Evolutionary conservation across 2,888 invertebrate species (phyloP).

Genomic region (Athrips mouffetella): DNA sequence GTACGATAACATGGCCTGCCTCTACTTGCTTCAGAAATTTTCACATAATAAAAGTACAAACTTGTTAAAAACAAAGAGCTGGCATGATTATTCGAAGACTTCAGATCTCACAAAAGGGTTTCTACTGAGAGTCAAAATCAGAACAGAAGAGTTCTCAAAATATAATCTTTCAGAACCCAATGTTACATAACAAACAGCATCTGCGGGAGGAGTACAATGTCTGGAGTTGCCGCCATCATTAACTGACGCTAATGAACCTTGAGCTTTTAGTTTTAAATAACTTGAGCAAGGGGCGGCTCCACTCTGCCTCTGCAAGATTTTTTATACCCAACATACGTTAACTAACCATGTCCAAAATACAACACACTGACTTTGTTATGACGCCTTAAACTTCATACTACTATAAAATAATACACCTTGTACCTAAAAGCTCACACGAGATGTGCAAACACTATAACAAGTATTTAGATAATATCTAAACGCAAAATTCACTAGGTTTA

Average conservation of each 20-base stretch:
- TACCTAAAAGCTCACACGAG: constrained; percentile 27
- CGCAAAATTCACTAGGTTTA: constrained; percentile 31
- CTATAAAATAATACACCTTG: constrained; percentile 21
- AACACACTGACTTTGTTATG: constrained; percentile 56
- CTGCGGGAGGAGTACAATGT: constrained; percentile 49
- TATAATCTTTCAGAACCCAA: constrained; percentile 30
- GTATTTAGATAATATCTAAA: constrained; percentile 36
- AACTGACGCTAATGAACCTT: constrained; percentile 76
- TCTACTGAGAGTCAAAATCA: too few relatives aligned
- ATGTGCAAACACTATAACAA: constrained; percentile 32
- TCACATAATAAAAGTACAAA: too few relatives aligned
- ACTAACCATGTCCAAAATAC: constrained; percentile 61
- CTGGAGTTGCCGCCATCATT: constrained; percentile 68
- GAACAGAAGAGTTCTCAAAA: too few relatives aligned
- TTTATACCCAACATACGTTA: constrained; percentile 61
- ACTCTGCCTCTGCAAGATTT: constrained; percentile 43
- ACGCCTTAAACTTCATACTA: constrained; percentile 30
- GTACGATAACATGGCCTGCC: too few relatives aligned
- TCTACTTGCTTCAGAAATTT: too few relatives aligned
- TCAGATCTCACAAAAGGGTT: too few relatives aligned
- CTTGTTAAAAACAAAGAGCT: too few relatives aligned
- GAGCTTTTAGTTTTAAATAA: constrained; percentile 74
- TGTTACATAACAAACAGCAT: constrained; percentile 46
- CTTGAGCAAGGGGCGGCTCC: constrained; percentile 63
- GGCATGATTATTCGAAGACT: too few relatives aligned